These are phyloP conservation scores for Felis catus DNA, from an alignment of 2,113 vertebrate genomes.

Conservation along the genomic window F.catus_Fca126_mat1.0 CM031412.1:172610501-172611000, in stretches of 20 bases:
- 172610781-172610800: neutral
- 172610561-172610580: neutral
- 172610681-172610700: slow-evolving; percentile 13
- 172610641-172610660: neutral
- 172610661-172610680: neutral
- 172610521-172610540: neutral
- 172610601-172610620: neutral
- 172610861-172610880: neutral
- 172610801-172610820: neutral
- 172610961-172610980: neutral
- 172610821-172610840: neutral
- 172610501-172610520: neutral
- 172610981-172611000: neutral
- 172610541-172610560: neutral
- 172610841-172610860: neutral
- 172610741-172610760: neutral
- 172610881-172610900: neutral
- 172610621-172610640: neutral
- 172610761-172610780: neutral
- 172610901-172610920: neutral
- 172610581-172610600: neutral
- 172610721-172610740: neutral
- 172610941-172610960: neutral
- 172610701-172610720: neutral
- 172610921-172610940: neutral